Base-by-base conservation (phyloP, 2,797 vertebrate genomes). In the Poecilia picta region DNA sequence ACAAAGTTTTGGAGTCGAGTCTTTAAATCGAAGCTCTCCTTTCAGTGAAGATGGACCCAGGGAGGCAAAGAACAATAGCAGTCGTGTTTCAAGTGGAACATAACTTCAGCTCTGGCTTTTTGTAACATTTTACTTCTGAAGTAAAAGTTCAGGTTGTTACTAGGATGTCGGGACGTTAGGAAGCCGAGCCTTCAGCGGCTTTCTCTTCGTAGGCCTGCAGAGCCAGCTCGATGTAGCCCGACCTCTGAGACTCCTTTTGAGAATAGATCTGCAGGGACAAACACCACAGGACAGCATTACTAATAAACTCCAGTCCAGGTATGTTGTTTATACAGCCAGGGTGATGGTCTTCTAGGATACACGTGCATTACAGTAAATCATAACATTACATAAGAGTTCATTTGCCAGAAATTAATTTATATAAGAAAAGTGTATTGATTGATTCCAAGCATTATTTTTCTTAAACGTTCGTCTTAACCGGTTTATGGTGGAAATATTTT, bases 171-270 rank as follows among this genome's bases (percentile, higher is more conserved):
- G 45, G 2, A 28, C 2, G 25, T 94, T 88, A 94, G 39, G 79
- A 85, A 20, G 88, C 93, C 18, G 94, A 88, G 84, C 89, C 91
- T 73, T 93, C 51, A 1, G 81, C 88, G 5, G 76, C 55, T 28
- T 89, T 77, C 92, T 97, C 95, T 84, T 97, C 94, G 8, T 96
- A 96, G 12, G 96, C 95, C 82, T 99, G 97, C 71, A 99, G 93
- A 66, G 97, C 96, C 84, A 99, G 92, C 79, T 98, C 96, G 62
- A 99, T 96, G 77, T 97, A 97, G 59, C 97, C 96, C 20, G 96
- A 94, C 83, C 89, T 97, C 86, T 97, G 95, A 57, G 97, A 97
- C 90, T 99, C 98, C 72, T 93, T 96, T 94, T 96, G 96, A 74
- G 93, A 94, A 84, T 97, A 99, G 43, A 97, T 94, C 98, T 99